Evolutionary conservation across 1,140 invertebrate species (phyloP).

Genomic region (Hycleus phaleratus): DNA sequence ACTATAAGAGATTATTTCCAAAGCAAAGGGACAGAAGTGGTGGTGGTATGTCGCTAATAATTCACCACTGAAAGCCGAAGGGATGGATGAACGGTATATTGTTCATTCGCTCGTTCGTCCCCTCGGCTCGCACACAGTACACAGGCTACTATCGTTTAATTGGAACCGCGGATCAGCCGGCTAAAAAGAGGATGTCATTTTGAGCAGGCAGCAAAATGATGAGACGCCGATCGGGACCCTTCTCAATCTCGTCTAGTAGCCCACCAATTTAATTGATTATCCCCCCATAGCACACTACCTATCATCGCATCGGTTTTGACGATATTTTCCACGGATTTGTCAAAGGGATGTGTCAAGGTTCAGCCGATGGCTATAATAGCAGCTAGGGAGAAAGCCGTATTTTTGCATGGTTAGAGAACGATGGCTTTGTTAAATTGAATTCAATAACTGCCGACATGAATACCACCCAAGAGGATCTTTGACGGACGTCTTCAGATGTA

Average conservation of each 20-base stretch:
- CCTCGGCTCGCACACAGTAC: not conserved
- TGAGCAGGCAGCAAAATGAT: conserved; percentile 22
- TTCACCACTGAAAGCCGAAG: conserved; percentile 3
- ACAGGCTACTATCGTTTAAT: conserved; percentile 20
- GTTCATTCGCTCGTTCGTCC: conserved; percentile 8
- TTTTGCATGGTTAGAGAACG: no score
- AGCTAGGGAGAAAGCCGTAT: no score
- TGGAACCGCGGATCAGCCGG: conserved; percentile 25
- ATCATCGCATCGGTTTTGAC: not conserved
- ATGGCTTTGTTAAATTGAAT: no score
- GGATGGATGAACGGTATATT: conserved; percentile 2
- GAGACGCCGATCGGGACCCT: conserved; percentile 9
- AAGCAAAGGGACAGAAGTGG: conserved; percentile 3
- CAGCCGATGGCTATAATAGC: no score
- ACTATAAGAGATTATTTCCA: not conserved
- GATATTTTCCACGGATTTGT: not conserved
- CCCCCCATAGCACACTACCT: not conserved
- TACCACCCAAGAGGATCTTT: no score
- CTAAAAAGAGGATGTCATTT: conserved; percentile 30
- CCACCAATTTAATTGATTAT: conserved; percentile 12
- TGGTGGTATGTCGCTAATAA: conserved; percentile 15
- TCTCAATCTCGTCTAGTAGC: conserved; percentile 5
- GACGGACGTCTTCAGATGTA: no score
- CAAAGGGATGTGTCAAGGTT: not conserved
- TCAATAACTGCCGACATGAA: no score